phyloP scores from a whole-genome alignment of 1,140 invertebrate species.

The Branchinecta lindahli region DNA sequence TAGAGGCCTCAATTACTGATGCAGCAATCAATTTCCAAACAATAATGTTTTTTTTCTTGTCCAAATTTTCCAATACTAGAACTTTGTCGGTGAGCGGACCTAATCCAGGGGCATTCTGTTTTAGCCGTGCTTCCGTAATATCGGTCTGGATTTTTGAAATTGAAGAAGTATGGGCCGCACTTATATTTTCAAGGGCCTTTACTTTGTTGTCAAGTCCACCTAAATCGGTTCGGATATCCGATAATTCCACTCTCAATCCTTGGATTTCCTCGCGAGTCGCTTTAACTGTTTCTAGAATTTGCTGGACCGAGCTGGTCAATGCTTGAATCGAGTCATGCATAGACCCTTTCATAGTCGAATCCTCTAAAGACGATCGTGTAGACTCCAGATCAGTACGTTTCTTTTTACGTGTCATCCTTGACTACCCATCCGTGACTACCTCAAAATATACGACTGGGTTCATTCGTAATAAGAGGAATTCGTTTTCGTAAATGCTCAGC shows the following conservation, averaged over 20 bases:
- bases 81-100: not conserved
- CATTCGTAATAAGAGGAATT: too few relatives aligned
- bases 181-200: not conserved
- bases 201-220: not conserved
- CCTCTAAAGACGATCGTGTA: slow-evolving; percentile 4
- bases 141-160: slow-evolving; percentile 1
- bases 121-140: not conserved
- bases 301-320: not conserved
- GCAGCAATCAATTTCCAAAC: not conserved
- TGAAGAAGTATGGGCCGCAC: not conserved
- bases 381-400: slow-evolving; percentile 1
- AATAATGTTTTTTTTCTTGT: slow-evolving; percentile 3
- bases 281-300: slow-evolving; percentile 9
- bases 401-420: not conserved
- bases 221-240: not conserved
- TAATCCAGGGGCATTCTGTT: not conserved
- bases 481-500: too few relatives aligned
- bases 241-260: slow-evolving; percentile 1
- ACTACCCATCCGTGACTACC: too few relatives aligned
- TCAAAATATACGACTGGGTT: too few relatives aligned
- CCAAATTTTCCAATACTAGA: slow-evolving; percentile 6
- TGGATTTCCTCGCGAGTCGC: not conserved
- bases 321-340: not conserved
- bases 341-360: not conserved
- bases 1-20: not conserved